These are phyloP conservation scores for Drosophila kuntzei DNA, from an alignment of 2,888 invertebrate species.

Conservation along the genomic window DNA sequence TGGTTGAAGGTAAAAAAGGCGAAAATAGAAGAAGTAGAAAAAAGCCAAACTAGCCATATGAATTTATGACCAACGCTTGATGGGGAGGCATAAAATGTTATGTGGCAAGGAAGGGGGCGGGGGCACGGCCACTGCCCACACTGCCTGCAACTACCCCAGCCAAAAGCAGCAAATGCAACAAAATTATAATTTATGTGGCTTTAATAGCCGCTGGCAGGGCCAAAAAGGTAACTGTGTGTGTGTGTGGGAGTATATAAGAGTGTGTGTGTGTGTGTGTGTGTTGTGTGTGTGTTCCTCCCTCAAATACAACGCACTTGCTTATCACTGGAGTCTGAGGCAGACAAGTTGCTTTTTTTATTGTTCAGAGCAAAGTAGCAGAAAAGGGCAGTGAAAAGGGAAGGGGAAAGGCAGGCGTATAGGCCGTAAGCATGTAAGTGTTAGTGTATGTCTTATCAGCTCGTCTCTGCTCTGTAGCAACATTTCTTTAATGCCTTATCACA, in stretches of 20 bases:
- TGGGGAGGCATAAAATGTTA: constrained; percentile 34
- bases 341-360: constrained; percentile 43
- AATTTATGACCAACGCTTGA: constrained; percentile 65
- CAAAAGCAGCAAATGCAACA: constrained; percentile 61
- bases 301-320: constrained; percentile 39
- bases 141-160: constrained; percentile 2
- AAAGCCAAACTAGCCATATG: constrained; percentile 73
- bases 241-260: constrained; percentile 3
- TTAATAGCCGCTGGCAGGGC: constrained; percentile 73
- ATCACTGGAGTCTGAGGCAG: constrained; percentile 59
- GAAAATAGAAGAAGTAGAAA: constrained; percentile 24
- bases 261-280: constrained; percentile 5
- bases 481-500: constrained; percentile 80
- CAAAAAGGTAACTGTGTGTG: constrained; percentile 43
- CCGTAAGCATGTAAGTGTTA: constrained; percentile 33
- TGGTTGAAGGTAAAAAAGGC: constrained; percentile 52
- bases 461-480: constrained; percentile 75
- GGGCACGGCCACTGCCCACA: constrained; percentile 13
- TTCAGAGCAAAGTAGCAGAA: constrained; percentile 8
- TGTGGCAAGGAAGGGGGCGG: neutral
- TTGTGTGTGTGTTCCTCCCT: constrained; percentile 17
- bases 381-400: constrained; percentile 5
- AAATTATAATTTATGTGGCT: constrained; percentile 83
- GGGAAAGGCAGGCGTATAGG: constrained; percentile 11
- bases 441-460: constrained; percentile 68